These are phyloP conservation scores for Diploptera punctata DNA, from an alignment of 2,888 invertebrate genomes.

Conservation along the genomic window DNA sequence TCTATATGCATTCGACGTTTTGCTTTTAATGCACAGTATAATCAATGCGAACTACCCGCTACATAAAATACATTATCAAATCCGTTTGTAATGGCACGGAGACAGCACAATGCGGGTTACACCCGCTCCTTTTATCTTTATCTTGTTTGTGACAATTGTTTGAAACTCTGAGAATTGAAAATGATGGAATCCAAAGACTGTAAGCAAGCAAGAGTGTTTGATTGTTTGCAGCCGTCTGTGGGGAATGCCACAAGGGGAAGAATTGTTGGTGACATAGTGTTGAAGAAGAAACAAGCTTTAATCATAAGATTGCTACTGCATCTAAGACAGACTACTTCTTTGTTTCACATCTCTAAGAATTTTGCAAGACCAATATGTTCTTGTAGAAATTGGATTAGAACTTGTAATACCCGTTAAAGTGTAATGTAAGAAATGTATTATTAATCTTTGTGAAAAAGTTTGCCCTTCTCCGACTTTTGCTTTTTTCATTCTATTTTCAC, in stretches of 20 bases:
- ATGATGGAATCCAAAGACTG: conserved; percentile 16
- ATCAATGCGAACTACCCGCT: too few relatives aligned
- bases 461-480: too few relatives aligned
- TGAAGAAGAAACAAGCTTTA: conserved; percentile 9
- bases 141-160: background rate
- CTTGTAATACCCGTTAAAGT: too few relatives aligned
- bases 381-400: background rate
- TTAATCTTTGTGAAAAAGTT: too few relatives aligned
- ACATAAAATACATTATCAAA: too few relatives aligned
- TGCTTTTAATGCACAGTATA: too few relatives aligned
- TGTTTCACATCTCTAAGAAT: background rate
- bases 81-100: too few relatives aligned
- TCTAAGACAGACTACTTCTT: background rate
- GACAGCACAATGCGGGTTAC: background rate
- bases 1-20: too few relatives aligned
- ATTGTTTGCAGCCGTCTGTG: conserved; percentile 11
- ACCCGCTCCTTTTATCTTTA: background rate
- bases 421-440: too few relatives aligned
- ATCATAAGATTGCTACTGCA: background rate
- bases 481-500: too few relatives aligned
- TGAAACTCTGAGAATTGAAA: conserved; percentile 18
- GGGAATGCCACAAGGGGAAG: conserved; percentile 7
- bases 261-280: background rate
- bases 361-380: background rate
- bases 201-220: conserved; percentile 9